Percentiles rank a stretch among this genome's conserved stretches.
These are phyloP conservation scores for Drosophila ogumai DNA, from an alignment of 1,140 invertebrate genomes.

Conservation along the genomic window DNA sequence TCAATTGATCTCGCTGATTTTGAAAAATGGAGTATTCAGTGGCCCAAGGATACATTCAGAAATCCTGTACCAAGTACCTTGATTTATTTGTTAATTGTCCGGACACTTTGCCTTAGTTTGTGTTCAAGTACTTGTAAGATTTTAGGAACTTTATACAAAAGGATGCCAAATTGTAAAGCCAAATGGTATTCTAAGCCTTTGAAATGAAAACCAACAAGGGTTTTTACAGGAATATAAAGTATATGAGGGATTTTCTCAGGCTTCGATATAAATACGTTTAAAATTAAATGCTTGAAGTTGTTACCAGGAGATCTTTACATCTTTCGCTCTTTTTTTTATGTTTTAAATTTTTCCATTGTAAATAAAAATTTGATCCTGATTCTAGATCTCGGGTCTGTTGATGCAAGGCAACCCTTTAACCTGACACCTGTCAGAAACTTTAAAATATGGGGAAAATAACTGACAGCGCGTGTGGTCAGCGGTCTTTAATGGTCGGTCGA, in stretches of 20 bases:
- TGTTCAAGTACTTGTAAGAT: not conserved
- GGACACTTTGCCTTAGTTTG: constrained; percentile 10
- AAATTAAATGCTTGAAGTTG: no score
- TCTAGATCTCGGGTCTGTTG: constrained; percentile 21
- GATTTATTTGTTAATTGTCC: constrained; percentile 1
- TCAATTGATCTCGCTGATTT: no score
- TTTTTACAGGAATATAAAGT: not conserved
- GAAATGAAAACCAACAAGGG: not conserved
- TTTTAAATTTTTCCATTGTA: not conserved
- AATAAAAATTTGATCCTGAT: constrained; percentile 35
- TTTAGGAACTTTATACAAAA: not conserved
- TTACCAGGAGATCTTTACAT: no score
- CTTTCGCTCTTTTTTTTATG: not conserved
- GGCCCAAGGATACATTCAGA: not conserved
- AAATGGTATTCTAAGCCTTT: not conserved
- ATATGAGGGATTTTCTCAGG: not conserved
- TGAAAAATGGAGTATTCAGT: not conserved
- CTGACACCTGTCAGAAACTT: constrained; percentile 57
- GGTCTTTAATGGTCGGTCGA: no score
- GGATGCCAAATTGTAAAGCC: not conserved
- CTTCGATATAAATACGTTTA: not conserved
- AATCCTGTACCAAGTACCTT: not conserved
- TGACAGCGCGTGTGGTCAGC: no score
- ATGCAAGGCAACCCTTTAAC: constrained; percentile 69
- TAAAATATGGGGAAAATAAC: no score